phyloP scores from a whole-genome alignment of 2,113 vertebrate genomes.

The Pelmatolapia mariae region DNA sequence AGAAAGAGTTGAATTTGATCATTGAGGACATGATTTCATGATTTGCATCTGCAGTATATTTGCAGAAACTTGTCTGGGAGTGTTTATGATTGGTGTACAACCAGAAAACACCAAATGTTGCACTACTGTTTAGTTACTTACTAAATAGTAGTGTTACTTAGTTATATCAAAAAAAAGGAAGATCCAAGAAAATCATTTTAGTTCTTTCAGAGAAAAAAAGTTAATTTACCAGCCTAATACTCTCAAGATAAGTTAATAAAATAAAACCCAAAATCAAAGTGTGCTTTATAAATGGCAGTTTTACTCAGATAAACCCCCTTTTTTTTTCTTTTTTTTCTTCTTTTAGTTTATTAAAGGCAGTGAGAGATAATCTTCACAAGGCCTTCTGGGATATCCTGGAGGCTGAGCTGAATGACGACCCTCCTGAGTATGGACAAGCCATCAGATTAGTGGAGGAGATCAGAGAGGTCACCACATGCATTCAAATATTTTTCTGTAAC shows the following conservation, averaged over 20 bases:
- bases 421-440: conserved; percentile 84
- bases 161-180: not conserved
- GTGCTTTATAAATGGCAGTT: not conserved
- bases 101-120: not conserved
- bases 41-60: not conserved
- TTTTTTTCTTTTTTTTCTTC: not conserved
- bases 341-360: conserved; percentile 77
- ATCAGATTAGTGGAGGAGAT: conserved; percentile 91
- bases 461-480: conserved; percentile 76
- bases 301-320: not conserved
- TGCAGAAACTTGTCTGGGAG: not conserved
- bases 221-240: not conserved
- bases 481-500: not conserved
- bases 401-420: conserved; percentile 82
- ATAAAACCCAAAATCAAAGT: not conserved
- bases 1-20: not conserved
- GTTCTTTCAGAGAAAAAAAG: not conserved
- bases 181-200: not conserved
- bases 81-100: not conserved
- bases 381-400: conserved; percentile 91
- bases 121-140: not conserved
- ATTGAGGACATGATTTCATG: not conserved
- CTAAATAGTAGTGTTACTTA: not conserved
- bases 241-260: not conserved
- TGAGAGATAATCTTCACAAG: conserved; percentile 84